phyloP scores from a whole-genome alignment of 2,888 invertebrate genomes.

The Theodoxus fluviatilis region DNA sequence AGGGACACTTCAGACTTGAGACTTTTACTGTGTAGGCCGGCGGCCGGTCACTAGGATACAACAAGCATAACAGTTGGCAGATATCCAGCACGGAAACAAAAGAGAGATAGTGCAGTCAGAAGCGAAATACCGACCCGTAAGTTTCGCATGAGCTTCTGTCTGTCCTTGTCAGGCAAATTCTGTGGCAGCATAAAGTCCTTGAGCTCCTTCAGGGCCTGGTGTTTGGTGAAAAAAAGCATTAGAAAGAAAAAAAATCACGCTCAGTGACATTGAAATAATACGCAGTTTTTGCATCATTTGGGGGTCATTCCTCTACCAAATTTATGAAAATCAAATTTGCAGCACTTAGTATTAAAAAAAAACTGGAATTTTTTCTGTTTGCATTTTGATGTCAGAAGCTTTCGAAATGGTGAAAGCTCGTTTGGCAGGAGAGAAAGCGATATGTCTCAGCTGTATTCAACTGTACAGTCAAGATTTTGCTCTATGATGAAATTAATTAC shows the following conservation, averaged over 20 bases:
- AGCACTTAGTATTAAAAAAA: too few relatives aligned
- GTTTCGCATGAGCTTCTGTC: constrained; percentile 65
- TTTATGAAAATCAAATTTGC: too few relatives aligned
- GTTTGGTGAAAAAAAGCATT: background rate
- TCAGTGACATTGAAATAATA: background rate
- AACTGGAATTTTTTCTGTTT: too few relatives aligned
- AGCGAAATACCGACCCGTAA: constrained; percentile 55
- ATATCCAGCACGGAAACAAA: too few relatives aligned
- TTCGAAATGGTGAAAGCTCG: background rate
- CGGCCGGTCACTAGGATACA: too few relatives aligned
- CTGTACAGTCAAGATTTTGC: too few relatives aligned
- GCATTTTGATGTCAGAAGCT: background rate
- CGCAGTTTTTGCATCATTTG: background rate
- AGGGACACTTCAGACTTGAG: too few relatives aligned
- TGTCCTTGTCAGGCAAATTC: constrained; percentile 57
- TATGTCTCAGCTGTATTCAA: background rate
- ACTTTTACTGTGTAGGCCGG: too few relatives aligned
- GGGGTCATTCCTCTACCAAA: too few relatives aligned
- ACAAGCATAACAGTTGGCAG: too few relatives aligned
- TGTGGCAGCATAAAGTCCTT: constrained; percentile 59
- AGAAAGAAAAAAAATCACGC: background rate
- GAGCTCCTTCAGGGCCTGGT: constrained; percentile 61
- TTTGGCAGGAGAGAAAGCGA: background rate
- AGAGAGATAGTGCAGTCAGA: too few relatives aligned
- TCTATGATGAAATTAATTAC: too few relatives aligned